These are phyloP conservation scores for Pachliopta kotzebuea DNA, from an alignment of 2,888 invertebrate species.

Conservation along the genomic window DNA sequence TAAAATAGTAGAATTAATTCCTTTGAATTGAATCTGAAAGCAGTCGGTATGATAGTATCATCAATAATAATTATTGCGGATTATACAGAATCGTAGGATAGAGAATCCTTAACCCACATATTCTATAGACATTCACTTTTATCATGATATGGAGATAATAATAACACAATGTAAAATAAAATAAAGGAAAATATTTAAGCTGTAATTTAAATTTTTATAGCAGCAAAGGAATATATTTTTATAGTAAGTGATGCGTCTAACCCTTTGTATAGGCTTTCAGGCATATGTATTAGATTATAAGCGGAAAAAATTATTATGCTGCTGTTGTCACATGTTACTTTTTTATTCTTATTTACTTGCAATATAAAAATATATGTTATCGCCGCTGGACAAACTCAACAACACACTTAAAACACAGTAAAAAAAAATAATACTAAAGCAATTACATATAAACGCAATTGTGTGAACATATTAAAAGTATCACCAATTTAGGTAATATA, in stretches of 20 bases:
- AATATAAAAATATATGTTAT: neutral
- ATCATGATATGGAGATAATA: too few relatives aligned
- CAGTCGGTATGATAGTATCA: neutral
- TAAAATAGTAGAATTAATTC: neutral
- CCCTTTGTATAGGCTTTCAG: conserved; percentile 14
- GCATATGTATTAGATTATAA: conserved; percentile 8
- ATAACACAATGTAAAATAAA: neutral
- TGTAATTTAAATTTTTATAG: neutral
- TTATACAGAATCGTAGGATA: neutral
- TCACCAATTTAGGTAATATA: too few relatives aligned
- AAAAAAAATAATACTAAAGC: too few relatives aligned
- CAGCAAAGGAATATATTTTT: neutral
- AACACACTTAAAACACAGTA: neutral
- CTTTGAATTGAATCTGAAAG: neutral
- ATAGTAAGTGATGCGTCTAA: neutral
- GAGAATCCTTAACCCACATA: neutral
- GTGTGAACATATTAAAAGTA: too few relatives aligned
- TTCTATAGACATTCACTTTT: neutral
- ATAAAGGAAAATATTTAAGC: neutral
- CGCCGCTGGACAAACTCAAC: neutral
- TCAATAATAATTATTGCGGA: too few relatives aligned
- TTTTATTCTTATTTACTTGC: neutral
- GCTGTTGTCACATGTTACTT: neutral
- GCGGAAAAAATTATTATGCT: conserved; percentile 13
- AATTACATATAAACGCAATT: too few relatives aligned